phyloP scores from a whole-genome alignment of 2,113 vertebrate genomes.

The Zosterops lateralis region DNA sequence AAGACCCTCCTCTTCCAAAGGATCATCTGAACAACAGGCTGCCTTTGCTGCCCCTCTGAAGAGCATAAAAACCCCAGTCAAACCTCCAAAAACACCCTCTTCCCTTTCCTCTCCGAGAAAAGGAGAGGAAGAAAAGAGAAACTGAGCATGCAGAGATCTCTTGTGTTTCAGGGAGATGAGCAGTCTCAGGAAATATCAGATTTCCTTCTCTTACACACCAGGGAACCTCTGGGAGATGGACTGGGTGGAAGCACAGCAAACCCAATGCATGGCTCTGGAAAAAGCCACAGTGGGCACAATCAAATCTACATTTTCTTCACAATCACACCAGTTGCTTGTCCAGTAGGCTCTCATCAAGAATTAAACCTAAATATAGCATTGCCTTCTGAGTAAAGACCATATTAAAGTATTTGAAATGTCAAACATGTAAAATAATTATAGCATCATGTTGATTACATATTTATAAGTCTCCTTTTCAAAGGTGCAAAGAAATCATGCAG shows the following conservation, averaged over 20 bases:
- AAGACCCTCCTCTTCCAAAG: not conserved
- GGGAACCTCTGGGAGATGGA: not conserved
- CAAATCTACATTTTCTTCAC: not conserved
- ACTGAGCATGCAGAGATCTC: not conserved
- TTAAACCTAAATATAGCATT: not conserved
- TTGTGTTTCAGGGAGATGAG: not conserved
- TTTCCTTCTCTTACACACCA: not conserved
- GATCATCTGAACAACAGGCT: not conserved
- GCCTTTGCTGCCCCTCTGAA: not conserved
- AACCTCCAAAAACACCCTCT: not conserved
- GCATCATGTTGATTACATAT: constrained; percentile 2
- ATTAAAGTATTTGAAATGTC: constrained; percentile 35
- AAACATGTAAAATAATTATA: constrained; percentile 38
- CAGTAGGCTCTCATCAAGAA: not conserved
- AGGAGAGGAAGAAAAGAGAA: not conserved
- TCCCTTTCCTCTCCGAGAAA: not conserved
- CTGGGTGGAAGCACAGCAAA: not conserved
- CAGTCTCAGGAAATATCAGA: not conserved
- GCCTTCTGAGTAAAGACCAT: not conserved
- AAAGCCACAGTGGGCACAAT: not conserved
- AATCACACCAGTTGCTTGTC: not conserved
- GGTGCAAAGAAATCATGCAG: not conserved
- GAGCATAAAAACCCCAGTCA: not conserved
- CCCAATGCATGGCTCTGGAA: not conserved
- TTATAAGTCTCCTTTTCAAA: not conserved